phyloP scores from a whole-genome alignment of 2,797 vertebrate genomes.

The Psittacula derbiana region DNA sequence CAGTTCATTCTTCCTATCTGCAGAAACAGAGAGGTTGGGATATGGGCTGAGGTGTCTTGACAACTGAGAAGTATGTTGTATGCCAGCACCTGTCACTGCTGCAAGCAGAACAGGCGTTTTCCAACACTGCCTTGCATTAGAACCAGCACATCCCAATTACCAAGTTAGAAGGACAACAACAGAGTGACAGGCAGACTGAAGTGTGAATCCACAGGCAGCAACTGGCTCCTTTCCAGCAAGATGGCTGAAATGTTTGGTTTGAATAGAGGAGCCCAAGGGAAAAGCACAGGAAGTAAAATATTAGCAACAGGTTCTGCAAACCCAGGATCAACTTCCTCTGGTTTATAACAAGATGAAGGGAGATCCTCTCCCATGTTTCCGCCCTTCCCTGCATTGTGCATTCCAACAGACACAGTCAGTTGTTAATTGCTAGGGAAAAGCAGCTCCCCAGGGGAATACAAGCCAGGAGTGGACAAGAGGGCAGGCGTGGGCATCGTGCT shows the following conservation, averaged over 20 bases:
- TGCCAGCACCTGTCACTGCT: not conserved
- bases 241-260: not conserved
- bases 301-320: not conserved
- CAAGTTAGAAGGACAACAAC: not conserved
- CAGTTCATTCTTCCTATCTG: slow-evolving; percentile 14
- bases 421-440: not conserved
- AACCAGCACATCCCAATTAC: not conserved
- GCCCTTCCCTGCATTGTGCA: not conserved
- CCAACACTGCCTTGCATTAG: not conserved
- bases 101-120: not conserved
- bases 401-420: not conserved
- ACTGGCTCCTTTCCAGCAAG: not conserved
- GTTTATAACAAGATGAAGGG: not conserved
- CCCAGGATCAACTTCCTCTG: not conserved
- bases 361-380: not conserved
- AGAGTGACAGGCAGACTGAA: not conserved
- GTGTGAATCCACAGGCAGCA: not conserved
- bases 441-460: not conserved
- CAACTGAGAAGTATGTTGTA: not conserved
- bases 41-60: not conserved
- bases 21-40: not conserved
- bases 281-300: not conserved
- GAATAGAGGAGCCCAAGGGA: not conserved
- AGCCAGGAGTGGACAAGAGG: not conserved
- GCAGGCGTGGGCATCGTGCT: not conserved